Conservation (phyloP, 2,113 vertebrate species). For the Macrotis lagotis region DNA sequence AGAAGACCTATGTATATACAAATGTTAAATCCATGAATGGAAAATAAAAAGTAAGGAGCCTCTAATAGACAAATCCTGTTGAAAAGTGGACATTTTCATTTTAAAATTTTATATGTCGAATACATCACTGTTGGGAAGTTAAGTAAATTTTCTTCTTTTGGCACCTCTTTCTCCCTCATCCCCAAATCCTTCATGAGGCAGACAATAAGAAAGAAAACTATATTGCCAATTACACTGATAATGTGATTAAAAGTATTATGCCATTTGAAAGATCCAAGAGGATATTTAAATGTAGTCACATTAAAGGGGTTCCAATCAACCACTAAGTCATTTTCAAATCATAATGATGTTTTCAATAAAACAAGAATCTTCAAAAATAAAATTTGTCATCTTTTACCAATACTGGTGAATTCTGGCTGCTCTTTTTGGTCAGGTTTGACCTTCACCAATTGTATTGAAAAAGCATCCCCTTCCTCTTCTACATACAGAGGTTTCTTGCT, state of each 20-base stretch:
- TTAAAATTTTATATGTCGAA: neutral
- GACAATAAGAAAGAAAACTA: neutral
- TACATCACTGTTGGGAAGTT: neutral
- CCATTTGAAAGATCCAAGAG: neutral
- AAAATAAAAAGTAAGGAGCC: no score
- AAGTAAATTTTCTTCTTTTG: neutral
- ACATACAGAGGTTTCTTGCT: neutral
- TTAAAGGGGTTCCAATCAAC: neutral
- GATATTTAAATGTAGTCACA: neutral
- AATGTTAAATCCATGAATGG: no score
- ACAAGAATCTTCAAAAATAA: neutral
- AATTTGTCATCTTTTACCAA: neutral
- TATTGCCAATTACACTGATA: neutral
- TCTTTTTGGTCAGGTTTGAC: neutral
- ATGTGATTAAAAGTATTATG: neutral
- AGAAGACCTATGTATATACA: no score
- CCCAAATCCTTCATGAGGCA: neutral
- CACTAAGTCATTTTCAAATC: neutral
- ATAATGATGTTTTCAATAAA: neutral
- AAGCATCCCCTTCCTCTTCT: neutral
- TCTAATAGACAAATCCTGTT: no score
- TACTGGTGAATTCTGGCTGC: neutral
- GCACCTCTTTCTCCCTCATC: neutral
- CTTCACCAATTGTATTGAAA: neutral
- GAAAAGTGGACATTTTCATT: neutral